These are phyloP conservation scores for Lissocephala sabroskyi DNA, from an alignment of 2,888 invertebrate species.

Conservation along the genomic window DNA sequence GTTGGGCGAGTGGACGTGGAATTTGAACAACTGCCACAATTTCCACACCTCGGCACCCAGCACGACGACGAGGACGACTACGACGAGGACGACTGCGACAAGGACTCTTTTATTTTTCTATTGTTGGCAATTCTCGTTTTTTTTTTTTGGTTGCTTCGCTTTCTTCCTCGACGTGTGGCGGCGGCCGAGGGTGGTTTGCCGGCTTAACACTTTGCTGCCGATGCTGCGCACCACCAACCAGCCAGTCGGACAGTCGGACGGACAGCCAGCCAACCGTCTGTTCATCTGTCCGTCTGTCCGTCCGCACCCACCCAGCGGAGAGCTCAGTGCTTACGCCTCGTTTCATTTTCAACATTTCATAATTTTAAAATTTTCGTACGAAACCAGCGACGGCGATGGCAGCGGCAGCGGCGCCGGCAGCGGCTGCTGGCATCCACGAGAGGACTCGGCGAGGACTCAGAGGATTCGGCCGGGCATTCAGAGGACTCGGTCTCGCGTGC, in stretches of 20 bases:
- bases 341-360: constrained; percentile 53
- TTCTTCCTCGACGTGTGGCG: constrained; percentile 19
- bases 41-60: not conserved
- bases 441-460: constrained; percentile 17
- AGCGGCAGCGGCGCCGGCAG: not conserved
- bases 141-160: constrained; percentile 17
- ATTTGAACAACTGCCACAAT: no score
- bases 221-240: constrained; percentile 44
- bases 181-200: constrained; percentile 22
- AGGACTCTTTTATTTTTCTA: not conserved
- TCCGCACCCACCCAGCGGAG: not conserved
- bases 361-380: constrained; percentile 55
- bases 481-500: constrained; percentile 10
- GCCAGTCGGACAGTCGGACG: constrained; percentile 5
- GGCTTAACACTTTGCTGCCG: constrained; percentile 41
- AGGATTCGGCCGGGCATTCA: not conserved
- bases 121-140: constrained; percentile 5
- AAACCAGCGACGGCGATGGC: constrained; percentile 16
- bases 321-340: constrained; percentile 33
- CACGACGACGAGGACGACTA: no score
- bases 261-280: constrained; percentile 15
- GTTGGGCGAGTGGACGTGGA: no score
- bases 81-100: no score
- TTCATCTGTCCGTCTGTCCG: constrained; percentile 6
- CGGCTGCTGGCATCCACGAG: constrained; percentile 5